Evolutionary conservation across 2,113 vertebrate species (phyloP), one percentile per base, ranked within the genome.

Genomic region (Oncorhynchus gorbuscha): DNA sequence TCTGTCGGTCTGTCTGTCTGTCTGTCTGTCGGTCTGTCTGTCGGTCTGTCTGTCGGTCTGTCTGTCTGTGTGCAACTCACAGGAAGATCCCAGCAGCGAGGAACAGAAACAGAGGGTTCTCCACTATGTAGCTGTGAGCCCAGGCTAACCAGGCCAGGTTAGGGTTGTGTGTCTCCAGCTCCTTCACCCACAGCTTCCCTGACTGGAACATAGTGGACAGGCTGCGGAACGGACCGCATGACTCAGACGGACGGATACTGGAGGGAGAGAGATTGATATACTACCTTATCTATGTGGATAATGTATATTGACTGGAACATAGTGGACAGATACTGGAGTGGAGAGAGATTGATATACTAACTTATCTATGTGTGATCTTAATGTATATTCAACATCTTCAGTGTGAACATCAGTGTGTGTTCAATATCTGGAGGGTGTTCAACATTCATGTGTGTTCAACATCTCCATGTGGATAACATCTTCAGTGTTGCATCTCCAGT

Each of bases 181-280:
- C 24, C 0, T 79, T 35, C 61, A 96, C 75, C 96, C 95, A 99
- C 0, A 1, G 78, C 28, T 95, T 95, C 69, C 24, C 95, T 0
- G 96, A 93, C 73, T 94, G 69, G 0, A 96, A 93, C 93, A 99
- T 97, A 4, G 91, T 95, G 48, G 84, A 73, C 64, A 95, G 88
- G 0, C 74, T 89, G 0, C 86, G 95, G 87, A 99, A 99, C 0
- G 97, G 97, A 0, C 97, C 97, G 0, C 98, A 99, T 0, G 28
- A 85, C 1, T 59, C 3, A 0, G 97, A 99, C 0, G 97, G 97
- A 4, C 2, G 90, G 72, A 94, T 93, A 59, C 98, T 99, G 88
- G 18, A 13, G 4, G 5, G 8, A 12, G 64, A 49, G 14, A n/a
- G 45, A 32, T 32, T 32, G 5, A 32, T 32, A 32, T 32, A 5